Evolutionary conservation across 2,797 vertebrate species (phyloP).

Genomic region (Saxicola maurus): DNA sequence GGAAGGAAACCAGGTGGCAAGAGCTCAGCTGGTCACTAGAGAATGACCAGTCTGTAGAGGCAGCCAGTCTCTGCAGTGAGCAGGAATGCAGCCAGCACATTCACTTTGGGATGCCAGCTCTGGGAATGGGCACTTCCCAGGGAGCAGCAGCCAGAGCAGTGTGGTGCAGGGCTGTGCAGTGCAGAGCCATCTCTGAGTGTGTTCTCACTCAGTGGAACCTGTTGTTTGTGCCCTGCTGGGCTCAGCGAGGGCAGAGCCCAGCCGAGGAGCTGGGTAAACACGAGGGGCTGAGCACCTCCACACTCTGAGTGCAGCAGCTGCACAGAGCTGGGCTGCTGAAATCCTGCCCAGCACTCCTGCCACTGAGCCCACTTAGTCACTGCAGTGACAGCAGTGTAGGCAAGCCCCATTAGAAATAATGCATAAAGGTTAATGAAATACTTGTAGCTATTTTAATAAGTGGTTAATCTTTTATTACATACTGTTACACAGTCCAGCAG

Average conservation of each 20-base stretch:
- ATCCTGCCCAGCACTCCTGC: background rate
- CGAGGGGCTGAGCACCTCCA: background rate
- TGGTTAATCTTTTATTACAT: slow-evolving; percentile 51
- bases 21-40: background rate
- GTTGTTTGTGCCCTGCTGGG: background rate
- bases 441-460: slow-evolving; percentile 53
- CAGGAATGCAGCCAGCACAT: background rate
- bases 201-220: background rate
- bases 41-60: background rate
- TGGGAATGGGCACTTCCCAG: background rate
- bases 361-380: background rate
- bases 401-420: slow-evolving; percentile 33
- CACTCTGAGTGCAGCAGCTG: background rate
- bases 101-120: background rate
- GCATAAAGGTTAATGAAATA: slow-evolving; percentile 56
- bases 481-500: slow-evolving; percentile 36
- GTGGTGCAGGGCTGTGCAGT: background rate
- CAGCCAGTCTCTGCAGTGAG: background rate
- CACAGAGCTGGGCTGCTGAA: background rate
- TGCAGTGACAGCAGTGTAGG: background rate
- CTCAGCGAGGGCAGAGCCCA: background rate
- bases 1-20: background rate
- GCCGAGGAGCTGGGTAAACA: background rate
- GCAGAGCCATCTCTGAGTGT: background rate
- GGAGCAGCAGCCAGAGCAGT: background rate